phyloP scores from a whole-genome alignment of 2,113 vertebrate species.

The Nicator chloris region DNA sequence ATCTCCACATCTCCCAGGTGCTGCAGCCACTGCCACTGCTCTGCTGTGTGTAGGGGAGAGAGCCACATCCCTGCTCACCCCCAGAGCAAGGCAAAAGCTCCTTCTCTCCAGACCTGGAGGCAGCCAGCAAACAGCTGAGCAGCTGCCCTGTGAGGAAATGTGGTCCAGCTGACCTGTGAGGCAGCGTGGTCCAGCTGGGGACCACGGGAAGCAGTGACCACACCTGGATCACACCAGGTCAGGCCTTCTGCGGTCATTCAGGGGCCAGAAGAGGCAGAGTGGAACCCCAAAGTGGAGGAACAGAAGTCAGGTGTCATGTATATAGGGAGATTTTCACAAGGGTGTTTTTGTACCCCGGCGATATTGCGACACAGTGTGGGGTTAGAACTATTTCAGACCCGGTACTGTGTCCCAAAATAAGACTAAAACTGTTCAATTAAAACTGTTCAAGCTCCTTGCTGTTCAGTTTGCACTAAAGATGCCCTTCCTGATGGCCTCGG shows the following conservation, averaged over 20 bases:
- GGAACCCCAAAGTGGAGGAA: neutral
- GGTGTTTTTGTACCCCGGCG: neutral
- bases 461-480: neutral
- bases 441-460: neutral
- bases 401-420: neutral
- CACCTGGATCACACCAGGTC: neutral
- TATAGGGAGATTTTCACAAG: neutral
- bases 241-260: neutral
- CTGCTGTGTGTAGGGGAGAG: neutral
- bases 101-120: neutral
- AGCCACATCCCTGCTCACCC: rapidly evolving
- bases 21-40: neutral
- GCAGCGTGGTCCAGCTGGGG: rapidly evolving
- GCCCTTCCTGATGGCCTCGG: neutral
- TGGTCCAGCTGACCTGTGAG: neutral
- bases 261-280: neutral
- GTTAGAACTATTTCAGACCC: neutral
- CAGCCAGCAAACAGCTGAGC: neutral
- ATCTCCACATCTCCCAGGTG: neutral
- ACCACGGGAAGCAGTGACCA: rapidly evolving
- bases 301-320: rapidly evolving
- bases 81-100: neutral
- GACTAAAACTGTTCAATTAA: neutral
- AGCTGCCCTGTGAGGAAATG: neutral
- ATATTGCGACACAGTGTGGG: rapidly evolving